Evolutionary conservation across 2,113 vertebrate species (phyloP).

Genomic region (Rhea pennata): DNA sequence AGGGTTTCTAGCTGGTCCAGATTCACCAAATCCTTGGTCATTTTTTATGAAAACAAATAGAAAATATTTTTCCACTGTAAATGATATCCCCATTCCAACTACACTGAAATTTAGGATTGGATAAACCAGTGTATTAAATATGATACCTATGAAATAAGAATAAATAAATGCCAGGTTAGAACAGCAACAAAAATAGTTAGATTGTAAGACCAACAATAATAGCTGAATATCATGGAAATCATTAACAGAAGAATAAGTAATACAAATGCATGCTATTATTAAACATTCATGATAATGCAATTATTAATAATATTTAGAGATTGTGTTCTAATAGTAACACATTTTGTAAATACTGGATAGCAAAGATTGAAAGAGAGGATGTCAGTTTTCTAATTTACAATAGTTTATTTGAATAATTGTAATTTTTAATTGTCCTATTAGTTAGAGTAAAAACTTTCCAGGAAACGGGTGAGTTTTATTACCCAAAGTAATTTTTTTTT

Average conservation of each 20-base stretch:
- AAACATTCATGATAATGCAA: conserved; percentile 18
- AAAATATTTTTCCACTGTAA: not conserved
- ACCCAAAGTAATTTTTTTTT: not conserved
- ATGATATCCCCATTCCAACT: not conserved
- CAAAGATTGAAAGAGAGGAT: not conserved
- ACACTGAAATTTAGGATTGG: conserved; percentile 21
- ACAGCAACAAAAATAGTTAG: not conserved
- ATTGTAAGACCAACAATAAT: too few species aligned
- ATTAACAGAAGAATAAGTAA: conserved; percentile 34
- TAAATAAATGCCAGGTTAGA: conserved; percentile 17
- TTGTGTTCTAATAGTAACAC: not conserved
- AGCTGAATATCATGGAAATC: not conserved
- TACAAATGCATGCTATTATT: conserved; percentile 25
- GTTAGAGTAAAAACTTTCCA: not conserved
- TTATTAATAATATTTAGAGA: not conserved
- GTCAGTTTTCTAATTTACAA: not conserved
- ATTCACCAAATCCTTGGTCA: not conserved
- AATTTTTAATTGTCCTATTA: not conserved
- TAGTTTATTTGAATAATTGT: not conserved
- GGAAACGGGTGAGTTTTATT: not conserved
- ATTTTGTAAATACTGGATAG: not conserved
- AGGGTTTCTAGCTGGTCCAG: not conserved
- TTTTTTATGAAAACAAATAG: not conserved
- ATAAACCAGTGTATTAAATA: conserved; percentile 1
- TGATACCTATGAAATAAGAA: conserved; percentile 9